phyloP scores from a whole-genome alignment of 92 coral and sea anemone genomes.

The Porites cylindrica region DNA sequence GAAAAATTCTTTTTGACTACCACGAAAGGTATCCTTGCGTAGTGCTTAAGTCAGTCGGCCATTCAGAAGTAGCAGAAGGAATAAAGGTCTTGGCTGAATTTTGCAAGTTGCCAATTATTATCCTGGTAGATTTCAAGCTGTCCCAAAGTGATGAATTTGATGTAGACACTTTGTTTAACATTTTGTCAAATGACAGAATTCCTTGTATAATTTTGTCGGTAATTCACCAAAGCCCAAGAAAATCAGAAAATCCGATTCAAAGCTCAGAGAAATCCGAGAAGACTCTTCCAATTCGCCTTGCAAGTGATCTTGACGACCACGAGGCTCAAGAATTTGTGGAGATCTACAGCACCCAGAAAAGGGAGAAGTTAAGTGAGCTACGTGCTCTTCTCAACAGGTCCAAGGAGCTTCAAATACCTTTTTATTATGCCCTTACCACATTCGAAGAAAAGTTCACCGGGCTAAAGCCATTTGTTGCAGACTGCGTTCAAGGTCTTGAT shows the following conservation, averaged over 20 bases:
- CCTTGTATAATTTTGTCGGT: conserved; percentile 63
- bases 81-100: conserved; percentile 59
- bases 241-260: not conserved
- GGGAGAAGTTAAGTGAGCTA: conserved; percentile 1
- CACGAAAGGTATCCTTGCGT: conserved; percentile 71
- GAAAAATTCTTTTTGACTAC: conserved; percentile 59
- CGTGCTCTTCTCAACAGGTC: conserved; percentile 24
- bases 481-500: conserved; percentile 46
- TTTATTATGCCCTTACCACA: conserved; percentile 65
- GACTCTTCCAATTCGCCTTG: conserved; percentile 36
- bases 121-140: conserved; percentile 62
- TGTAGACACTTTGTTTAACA: conserved; percentile 51
- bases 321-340: conserved; percentile 46
- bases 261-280: conserved; percentile 7
- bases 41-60: conserved; percentile 50
- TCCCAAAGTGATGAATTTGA: conserved; percentile 61
- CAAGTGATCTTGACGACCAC: conserved; percentile 29
- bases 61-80: conserved; percentile 50
- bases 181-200: conserved; percentile 65
- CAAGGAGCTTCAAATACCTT: conserved; percentile 66
- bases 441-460: conserved; percentile 65
- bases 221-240: conserved; percentile 36
- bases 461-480: conserved; percentile 65
- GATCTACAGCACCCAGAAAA: conserved; percentile 51
- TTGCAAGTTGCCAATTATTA: conserved; percentile 57